These are phyloP conservation scores for Falco novaeseelandiae DNA, from an alignment of 2,797 vertebrate species.

Conservation along the genomic window DNA sequence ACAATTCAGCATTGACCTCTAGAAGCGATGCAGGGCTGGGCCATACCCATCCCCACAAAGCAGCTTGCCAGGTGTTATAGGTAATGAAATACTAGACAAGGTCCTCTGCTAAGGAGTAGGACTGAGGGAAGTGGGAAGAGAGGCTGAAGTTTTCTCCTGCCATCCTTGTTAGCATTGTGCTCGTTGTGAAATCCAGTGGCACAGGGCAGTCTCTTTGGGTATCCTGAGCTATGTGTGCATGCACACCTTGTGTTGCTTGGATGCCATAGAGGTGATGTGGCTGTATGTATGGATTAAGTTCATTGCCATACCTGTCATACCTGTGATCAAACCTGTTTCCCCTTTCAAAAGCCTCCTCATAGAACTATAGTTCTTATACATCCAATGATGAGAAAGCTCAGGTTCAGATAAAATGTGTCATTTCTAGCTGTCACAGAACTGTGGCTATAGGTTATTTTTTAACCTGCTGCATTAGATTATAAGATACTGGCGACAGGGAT, in stretches of 20 bases:
- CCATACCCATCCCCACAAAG: neutral
- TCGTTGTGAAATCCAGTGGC: neutral
- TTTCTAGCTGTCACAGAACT: neutral
- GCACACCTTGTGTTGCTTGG: neutral
- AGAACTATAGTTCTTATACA: neutral
- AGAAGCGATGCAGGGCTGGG: neutral
- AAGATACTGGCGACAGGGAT: neutral
- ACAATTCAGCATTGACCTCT: neutral
- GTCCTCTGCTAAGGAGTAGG: neutral
- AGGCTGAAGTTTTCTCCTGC: neutral
- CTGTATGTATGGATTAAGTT: neutral
- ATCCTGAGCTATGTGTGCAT: neutral
- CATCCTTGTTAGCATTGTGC: neutral
- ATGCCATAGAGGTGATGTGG: neutral
- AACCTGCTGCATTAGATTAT: neutral
- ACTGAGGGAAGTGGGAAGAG: neutral
- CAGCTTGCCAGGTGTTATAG: neutral
- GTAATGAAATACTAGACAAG: neutral
- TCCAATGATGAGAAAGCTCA: neutral
- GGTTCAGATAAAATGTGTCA: neutral
- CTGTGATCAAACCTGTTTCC: neutral
- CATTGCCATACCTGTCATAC: accelerated
- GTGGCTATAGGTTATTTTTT: neutral
- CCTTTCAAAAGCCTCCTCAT: neutral
- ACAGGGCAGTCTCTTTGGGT: neutral